Evolutionary conservation across 2,797 vertebrate genomes (phyloP), one percentile per base, ranked within the genome.

Genomic region (Catamblyrhynchus diadema): DNA sequence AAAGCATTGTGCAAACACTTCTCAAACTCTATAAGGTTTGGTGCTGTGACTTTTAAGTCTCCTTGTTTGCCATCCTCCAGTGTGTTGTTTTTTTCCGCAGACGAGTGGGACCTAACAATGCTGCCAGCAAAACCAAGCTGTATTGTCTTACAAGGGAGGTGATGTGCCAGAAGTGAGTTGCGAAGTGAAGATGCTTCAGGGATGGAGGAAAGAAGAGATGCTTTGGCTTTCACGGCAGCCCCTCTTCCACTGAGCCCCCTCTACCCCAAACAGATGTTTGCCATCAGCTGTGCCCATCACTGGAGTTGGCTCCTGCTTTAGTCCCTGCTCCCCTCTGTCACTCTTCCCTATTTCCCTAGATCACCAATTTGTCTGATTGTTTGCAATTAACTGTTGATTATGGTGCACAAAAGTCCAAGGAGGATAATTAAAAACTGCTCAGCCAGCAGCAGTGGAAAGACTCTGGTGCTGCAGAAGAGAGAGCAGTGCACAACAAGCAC

Each of bases 331-430:
- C 14, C 67, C 41, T 73, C 57, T 71, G 35, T 59, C 42, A 28
- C 73, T 80, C 70, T 50, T 70, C 60, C 66, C 54, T 81, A 9
- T 41, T 88, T 86, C 66, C 64, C 64, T 69, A 35, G 35, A 83
- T 80, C 67, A 61, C 60, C 60, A 65, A 17, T 87, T 93, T 95
- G 50, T 45, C 72, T 86, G 72, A 87, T 85, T 89, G 89, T 45
- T 87, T 74, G 86, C 90, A 94, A 90, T 93, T 93, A 94, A 51
- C 67, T 64, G 41, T 42, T 81, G 84, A 91, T 96, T 92, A 80
- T 65, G 67, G 32, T 19, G 64, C 75, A 72, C 30, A 14, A 6
- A 95, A 87, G 66, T 88, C 92, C 88, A 65, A 77, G 90, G 81
- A 83, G 73, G 42, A 88, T 85, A 88, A 96, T 90, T 67, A 84